phyloP scores from a whole-genome alignment of 2,797 vertebrate genomes.

The Lepus townsendii region DNA sequence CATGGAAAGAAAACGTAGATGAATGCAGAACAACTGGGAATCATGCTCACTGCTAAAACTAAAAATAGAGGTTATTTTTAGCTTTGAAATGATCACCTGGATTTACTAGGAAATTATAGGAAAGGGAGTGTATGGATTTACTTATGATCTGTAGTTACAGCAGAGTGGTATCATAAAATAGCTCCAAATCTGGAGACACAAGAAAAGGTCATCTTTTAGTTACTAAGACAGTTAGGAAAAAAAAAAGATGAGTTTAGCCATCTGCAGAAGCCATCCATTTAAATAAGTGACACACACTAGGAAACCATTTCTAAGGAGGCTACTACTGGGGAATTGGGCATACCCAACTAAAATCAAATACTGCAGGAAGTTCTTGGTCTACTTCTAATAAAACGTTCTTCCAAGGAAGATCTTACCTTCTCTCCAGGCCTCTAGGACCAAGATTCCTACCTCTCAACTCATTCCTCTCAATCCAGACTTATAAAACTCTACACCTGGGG shows the following conservation, averaged over 20 bases:
- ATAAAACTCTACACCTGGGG: background rate
- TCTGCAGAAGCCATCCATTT: background rate
- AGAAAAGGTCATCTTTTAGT: constrained; percentile 25
- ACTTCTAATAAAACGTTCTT: background rate
- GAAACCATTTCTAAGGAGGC: constrained; percentile 23
- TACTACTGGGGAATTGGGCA: background rate
- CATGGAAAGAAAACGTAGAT: background rate
- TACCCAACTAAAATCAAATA: background rate
- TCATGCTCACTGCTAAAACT: background rate
- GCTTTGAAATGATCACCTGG: constrained; percentile 28
- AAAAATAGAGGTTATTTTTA: constrained; percentile 9
- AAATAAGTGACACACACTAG: background rate
- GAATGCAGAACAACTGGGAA: background rate
- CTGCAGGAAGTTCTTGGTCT: background rate
- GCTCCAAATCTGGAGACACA: constrained; percentile 1
- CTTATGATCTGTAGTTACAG: background rate
- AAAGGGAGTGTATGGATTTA: constrained; percentile 22
- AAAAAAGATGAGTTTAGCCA: background rate
- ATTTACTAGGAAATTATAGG: background rate
- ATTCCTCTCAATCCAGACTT: background rate
- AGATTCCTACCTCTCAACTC: background rate
- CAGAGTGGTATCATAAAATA: background rate
- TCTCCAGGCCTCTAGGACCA: background rate
- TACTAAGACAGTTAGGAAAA: background rate
- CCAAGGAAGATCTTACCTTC: background rate